Percentiles rank a stretch among this genome's conserved stretches.
These are phyloP conservation scores for Percopsis transmontana DNA, from an alignment of 2,113 vertebrate species.

Conservation along the genomic window DNA sequence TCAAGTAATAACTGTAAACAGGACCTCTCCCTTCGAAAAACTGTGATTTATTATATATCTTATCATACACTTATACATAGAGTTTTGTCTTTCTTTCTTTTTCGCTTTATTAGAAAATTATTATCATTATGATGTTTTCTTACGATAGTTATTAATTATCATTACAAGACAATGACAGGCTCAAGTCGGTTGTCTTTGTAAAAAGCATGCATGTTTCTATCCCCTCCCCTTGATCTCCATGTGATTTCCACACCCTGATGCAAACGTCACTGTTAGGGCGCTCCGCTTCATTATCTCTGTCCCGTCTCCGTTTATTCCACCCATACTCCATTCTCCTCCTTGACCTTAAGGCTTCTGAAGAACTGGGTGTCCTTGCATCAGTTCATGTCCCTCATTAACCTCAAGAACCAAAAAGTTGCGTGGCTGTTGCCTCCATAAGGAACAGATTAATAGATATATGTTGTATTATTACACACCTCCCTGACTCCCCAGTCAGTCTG, in stretches of 20 bases:
- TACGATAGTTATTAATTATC: slow-evolving; percentile 62
- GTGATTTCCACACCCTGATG: slow-evolving; percentile 22
- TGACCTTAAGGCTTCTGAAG: slow-evolving; percentile 73
- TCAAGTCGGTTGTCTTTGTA: slow-evolving; percentile 66
- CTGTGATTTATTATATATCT: slow-evolving; percentile 42
- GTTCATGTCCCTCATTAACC: slow-evolving; percentile 35
- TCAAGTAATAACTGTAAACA: slow-evolving; percentile 71
- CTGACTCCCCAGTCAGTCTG: slow-evolving; percentile 61
- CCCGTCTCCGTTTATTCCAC: slow-evolving; percentile 16
- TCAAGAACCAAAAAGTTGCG: slow-evolving; percentile 54
- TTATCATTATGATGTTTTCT: slow-evolving; percentile 63
- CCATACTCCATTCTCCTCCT: slow-evolving; percentile 34
- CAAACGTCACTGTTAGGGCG: slow-evolving; percentile 41
- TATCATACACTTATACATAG: slow-evolving; percentile 70
- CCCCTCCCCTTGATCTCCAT: slow-evolving; percentile 42
- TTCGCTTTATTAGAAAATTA: slow-evolving; percentile 71
- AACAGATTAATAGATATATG: slow-evolving; percentile 72
- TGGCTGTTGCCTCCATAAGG: slow-evolving; percentile 75
- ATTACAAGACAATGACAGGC: slow-evolving; percentile 64
- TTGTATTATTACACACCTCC: slow-evolving; percentile 61
- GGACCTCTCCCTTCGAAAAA: slow-evolving; percentile 59
- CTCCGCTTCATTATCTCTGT: slow-evolving; percentile 29
- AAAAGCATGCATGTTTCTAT: slow-evolving; percentile 78
- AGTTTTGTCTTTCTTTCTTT: slow-evolving; percentile 51
- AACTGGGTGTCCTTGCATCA: slow-evolving; percentile 62